Base-by-base conservation (phyloP, 2,113 vertebrate genomes). In the Pitta sordida region DNA sequence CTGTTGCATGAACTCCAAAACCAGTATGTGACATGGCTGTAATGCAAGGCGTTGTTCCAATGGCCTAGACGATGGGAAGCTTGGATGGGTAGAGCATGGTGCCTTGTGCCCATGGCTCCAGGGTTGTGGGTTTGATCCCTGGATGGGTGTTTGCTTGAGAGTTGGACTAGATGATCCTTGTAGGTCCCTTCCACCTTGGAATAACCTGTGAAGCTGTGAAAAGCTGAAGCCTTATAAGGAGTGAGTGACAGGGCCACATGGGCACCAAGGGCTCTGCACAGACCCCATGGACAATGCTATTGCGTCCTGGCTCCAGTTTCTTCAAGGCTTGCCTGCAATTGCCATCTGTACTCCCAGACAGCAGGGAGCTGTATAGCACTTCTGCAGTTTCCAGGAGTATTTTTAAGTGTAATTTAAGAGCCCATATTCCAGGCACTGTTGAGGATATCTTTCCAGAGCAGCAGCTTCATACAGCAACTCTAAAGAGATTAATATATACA, bases 211-310 rank as follows among this genome's bases (percentile, higher is more conserved):
- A n/a, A n/a, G n/a, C n/a, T 11, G 24, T 3, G 4, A 34, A 69
- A 55, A 68, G 11, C 30, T 24, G 43, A 70, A 75, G n/a, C 21
- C 19, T 37, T 26, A 18, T 0, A 2, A 29, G 16, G 2, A 0
- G 7, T 34, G 43, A 30, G 10, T 5, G 5, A 32, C 30, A 22
- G 18, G 24, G 10, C 13, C 8, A 15, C 1, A 0, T 26, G 36
- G 16, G 22, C 1, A 0, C 11, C 1, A 2, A 3, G 6, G 10
- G 12, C 29, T 43, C 41, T 1, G 0, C 9, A 10, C 18, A 55
- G 30, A 15, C 18, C 36, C 15, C 32, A 12, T 2, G 3, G 11
- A 10, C 2, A 6, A 19, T 12, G 15, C 8, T 1, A 4, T 19
- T 1, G 5, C 11, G 62, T 29, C 9, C 34, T 19, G 29, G 16